A percentile compares a stretch with the other conserved stretches of the same genome.
These are phyloP conservation scores for Ibidorhyncha struthersii DNA, from an alignment of 2,113 vertebrate species.

Conservation along the genomic window DNA sequence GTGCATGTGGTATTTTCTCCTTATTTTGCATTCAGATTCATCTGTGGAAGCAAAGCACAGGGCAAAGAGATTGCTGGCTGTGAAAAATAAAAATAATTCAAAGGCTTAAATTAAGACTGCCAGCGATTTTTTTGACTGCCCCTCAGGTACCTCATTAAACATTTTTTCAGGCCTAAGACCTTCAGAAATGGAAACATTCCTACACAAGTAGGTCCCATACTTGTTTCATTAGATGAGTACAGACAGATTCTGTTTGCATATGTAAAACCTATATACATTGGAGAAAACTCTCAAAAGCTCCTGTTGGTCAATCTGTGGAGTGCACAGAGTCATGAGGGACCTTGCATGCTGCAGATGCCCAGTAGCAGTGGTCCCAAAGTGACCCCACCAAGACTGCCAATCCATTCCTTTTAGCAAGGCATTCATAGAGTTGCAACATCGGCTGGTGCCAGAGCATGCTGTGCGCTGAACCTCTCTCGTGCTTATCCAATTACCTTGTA, in stretches of 20 bases:
- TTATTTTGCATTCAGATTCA: background rate
- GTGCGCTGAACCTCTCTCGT: background rate
- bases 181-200: background rate
- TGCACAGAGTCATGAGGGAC: too few relatives aligned
- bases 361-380: background rate
- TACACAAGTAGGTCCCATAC: background rate
- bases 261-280: background rate
- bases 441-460: background rate
- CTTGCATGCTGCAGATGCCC: background rate
- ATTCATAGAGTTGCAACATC: background rate
- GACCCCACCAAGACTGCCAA: background rate
- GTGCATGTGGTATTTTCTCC: background rate
- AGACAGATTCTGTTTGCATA: background rate
- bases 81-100: background rate
- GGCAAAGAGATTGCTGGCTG: background rate
- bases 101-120: background rate
- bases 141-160: background rate
- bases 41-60: background rate
- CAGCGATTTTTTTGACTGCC: background rate
- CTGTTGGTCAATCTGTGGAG: background rate
- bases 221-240: background rate
- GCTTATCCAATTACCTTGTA: background rate
- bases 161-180: background rate
- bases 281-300: background rate
- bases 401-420: background rate